Evolutionary conservation across 1,140 invertebrate genomes (phyloP).

Genomic region (Hycleus cichorii): DNA sequence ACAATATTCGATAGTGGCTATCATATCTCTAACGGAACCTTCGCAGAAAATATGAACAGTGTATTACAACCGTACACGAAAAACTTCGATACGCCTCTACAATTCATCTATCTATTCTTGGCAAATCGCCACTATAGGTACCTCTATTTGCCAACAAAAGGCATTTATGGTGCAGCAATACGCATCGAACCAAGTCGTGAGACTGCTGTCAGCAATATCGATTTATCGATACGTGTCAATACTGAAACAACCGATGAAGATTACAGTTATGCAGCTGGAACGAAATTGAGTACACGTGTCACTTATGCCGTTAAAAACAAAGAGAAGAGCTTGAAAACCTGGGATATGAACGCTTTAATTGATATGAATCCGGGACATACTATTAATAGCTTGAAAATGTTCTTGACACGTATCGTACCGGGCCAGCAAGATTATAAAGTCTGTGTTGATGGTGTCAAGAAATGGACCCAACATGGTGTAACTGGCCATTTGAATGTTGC

Average conservation of each 20-base stretch:
- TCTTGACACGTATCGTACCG: constrained; percentile 33
- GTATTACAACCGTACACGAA: background rate
- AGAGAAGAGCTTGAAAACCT: constrained; percentile 29
- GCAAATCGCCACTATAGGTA: background rate
- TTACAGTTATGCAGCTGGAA: constrained; percentile 7
- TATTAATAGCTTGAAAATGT: constrained; percentile 30
- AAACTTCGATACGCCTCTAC: constrained; percentile 4
- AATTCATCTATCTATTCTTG: background rate
- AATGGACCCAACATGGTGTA: constrained; percentile 33
- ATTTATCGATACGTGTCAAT: constrained; percentile 23
- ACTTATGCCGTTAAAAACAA: constrained; percentile 26
- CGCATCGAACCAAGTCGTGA: constrained; percentile 15
- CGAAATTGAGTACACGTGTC: constrained; percentile 17
- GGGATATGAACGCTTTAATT: constrained; percentile 36
- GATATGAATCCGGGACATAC: constrained; percentile 32
- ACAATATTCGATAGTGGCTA: too few species aligned
- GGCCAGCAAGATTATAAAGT: constrained; percentile 39
- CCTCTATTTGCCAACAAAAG: constrained; percentile 5
- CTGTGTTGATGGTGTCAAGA: constrained; percentile 37
- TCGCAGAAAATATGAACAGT: too few species aligned
- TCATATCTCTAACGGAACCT: too few species aligned
- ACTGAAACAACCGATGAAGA: constrained; percentile 9
- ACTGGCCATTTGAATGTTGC: constrained; percentile 31
- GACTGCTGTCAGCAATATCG: constrained; percentile 22
- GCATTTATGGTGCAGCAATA: constrained; percentile 12